Evolutionary conservation across 2,888 invertebrate species (phyloP), one percentile per base, ranked within the genome.

Genomic region (Apoderus coryli): DNA sequence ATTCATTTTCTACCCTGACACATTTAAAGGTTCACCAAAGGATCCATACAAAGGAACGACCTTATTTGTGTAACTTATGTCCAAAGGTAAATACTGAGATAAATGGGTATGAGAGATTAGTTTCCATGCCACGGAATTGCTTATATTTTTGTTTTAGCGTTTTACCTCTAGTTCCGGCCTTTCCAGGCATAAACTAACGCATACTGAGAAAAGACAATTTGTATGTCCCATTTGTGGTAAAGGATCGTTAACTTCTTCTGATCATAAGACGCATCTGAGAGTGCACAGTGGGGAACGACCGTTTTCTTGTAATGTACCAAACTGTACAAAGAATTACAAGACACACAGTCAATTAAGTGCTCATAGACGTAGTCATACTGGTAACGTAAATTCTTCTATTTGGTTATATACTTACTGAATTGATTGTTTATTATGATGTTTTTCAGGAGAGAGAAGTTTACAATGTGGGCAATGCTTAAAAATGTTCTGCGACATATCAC

Each of bases 231-330:
- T 41, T 16, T 49, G 49, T 32, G 44, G 44, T 19, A 44, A 43
- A 36, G 46, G 48, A 16, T 42, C 43, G 13, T 33, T 47, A 31
- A 45, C 46, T 13, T 38, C 40, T 1, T 45, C 41, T 4, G 49
- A 49, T 41, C 32, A 48, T 15, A 43, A 45, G 24, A 40, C 44
- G 6, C 49, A 49, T 31, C 25, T 47, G 25, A 35, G 49, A 12
- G 45, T 41, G 3, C 49, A 49, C 16, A 48, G 43, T 3, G 47
- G 48, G 4, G 48, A 49, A 31, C 43, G 41, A 23, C 49, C 49
- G 4, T 49, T 42, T 31, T 34, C 38, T 33, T 49, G 49, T 27
- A 48, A 44, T 35, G 33, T 48, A 25, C 44, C 44, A 1, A 39
- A 40, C 14, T 49, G 49, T 29, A 34, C 34, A 4, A 48, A 48